A percentile compares a stretch with the other conserved stretches of the same genome.
Conservation (phyloP, 2,888 invertebrate species). For the Hymenopus coronatus region DNA sequence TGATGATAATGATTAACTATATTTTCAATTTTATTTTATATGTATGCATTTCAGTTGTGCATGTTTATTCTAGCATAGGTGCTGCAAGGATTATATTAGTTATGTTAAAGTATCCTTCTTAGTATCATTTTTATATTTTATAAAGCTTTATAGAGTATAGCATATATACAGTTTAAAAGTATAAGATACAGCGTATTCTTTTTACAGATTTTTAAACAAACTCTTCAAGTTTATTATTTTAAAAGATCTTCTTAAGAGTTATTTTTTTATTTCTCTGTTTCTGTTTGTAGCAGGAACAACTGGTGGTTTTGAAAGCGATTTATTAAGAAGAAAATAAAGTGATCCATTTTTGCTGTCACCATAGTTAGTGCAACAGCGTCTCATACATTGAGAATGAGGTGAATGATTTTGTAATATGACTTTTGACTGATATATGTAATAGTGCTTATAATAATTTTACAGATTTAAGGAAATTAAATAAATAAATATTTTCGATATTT, state of each 20-base stretch:
- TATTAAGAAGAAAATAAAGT: not conserved
- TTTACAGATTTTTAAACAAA: too few relatives aligned
- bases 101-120: not conserved
- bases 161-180: not conserved
- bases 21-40: not conserved
- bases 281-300: not conserved
- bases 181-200: too few relatives aligned
- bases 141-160: not conserved
- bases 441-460: not conserved
- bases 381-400: not conserved
- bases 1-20: not conserved
- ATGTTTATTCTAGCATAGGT: not conserved
- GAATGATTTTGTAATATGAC: not conserved
- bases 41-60: not conserved
- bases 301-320: not conserved
- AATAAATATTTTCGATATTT: not conserved
- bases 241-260: not conserved
- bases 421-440: not conserved
- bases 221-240: too few relatives aligned
- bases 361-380: not conserved
- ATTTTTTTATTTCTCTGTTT: not conserved
- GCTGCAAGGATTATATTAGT: not conserved
- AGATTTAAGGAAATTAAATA: not conserved
- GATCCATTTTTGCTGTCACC: not conserved
- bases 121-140: not conserved